Evolutionary conservation across 53 echinoderm and acorn worm genomes (phyloP), one percentile per base, ranked within the genome.

Genomic region (Echinarachnius parma): DNA sequence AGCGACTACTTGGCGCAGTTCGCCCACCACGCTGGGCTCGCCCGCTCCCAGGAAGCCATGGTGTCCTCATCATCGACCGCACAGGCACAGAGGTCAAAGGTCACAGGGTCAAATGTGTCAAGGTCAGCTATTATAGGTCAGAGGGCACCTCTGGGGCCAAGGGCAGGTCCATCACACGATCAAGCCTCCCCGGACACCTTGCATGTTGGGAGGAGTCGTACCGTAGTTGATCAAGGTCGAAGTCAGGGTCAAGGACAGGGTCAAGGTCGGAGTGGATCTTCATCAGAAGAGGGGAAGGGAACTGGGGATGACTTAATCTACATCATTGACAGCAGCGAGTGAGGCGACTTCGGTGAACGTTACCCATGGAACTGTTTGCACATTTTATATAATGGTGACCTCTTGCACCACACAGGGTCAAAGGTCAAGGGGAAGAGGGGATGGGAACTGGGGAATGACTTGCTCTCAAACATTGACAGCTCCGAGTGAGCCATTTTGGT

Each of bases 261-360:
- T 7, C 39, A 39, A 39, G 39, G 39, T n/a, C n/a, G n/a, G n/a
- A n/a, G n/a, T n/a, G n/a, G n/a, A n/a, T n/a, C n/a, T n/a, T n/a
- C n/a, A 39, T 9, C 35, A 1, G 42, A 44, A 39, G 14, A 39
- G 27, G 16, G 4, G 9, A 24, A 62, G 44, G 42, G 62, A 22
- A 42, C 21, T 13, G 62, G 62, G 2, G 62, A 62, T 3, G 62
- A 62, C 26, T 42, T 62, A 34, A 35, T 44, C 1, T 15, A 35
- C 21, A 62, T 62, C 5, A 62, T 62, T 39, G 62, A 44, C 26
- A 62, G 62, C 25, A 62, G 36, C 4, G 37, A 62, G 22, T 9
- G n/a, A n/a, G n/a, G n/a, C n/a, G n/a, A n/a, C n/a, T n/a, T n/a
- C n/a, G n/a, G n/a, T n/a, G n/a, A n/a, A n/a, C n/a, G n/a, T n/a